phyloP scores from a whole-genome alignment of 2,797 vertebrate species.

The Halcyon leucocephala region DNA sequence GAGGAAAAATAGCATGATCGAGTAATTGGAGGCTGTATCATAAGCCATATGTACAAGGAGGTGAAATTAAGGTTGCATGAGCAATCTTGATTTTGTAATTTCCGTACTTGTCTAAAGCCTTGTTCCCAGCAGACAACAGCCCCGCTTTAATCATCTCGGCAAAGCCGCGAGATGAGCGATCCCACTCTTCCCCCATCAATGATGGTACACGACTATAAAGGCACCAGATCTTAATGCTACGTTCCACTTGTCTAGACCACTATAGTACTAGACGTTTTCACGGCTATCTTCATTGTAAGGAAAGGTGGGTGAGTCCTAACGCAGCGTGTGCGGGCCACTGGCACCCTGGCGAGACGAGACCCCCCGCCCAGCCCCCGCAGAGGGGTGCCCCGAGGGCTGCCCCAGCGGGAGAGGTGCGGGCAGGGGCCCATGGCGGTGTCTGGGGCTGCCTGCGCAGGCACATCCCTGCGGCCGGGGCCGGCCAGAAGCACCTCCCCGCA shows the following conservation, averaged over 20 bases:
- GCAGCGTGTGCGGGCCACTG: rapidly evolving
- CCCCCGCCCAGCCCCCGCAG: too few relatives aligned
- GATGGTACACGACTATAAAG: rapidly evolving
- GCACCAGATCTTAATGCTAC: rapidly evolving
- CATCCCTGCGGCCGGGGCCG: too few relatives aligned
- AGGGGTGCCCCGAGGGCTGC: neutral
- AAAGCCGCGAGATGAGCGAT: rapidly evolving
- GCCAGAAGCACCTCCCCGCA: too few relatives aligned
- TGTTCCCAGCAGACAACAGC: too few relatives aligned
- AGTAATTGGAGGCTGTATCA: neutral
- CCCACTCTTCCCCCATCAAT: rapidly evolving
- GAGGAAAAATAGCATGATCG: neutral
- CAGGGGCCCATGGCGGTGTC: neutral
- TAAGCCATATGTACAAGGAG: neutral
- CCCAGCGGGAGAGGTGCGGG: too few relatives aligned
- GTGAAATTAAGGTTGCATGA: neutral
- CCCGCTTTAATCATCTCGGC: neutral
- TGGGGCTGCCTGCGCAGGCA: neutral
- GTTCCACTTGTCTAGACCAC: rapidly evolving
- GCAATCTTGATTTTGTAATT: neutral
- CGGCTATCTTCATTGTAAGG: rapidly evolving
- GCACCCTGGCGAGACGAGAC: neutral
- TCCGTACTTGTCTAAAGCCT: neutral
- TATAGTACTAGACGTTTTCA: rapidly evolving
- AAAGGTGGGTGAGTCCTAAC: rapidly evolving